Base-by-base conservation (phyloP, 2,888 invertebrate genomes). In the Chymomyza procnemis region DNA sequence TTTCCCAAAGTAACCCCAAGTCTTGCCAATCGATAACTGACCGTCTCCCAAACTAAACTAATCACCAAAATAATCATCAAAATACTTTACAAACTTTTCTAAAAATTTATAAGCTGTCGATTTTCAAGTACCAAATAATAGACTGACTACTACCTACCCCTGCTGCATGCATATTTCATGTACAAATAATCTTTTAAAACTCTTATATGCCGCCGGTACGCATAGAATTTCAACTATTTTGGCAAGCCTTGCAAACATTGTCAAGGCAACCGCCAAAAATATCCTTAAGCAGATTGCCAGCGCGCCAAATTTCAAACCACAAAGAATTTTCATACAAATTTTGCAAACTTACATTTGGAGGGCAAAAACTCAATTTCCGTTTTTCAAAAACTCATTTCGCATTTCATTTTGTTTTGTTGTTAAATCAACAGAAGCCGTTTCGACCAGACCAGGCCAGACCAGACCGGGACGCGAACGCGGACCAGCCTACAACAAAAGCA, bases 361-460 rank as follows among this genome's bases (percentile, higher is more conserved):
- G 81, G 80, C 74, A 78, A 85, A 87, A 87, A 87, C 77, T 75
- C 87, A 87, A 85, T 84, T 85, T 87, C 80, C 74, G 80, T 75
- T 41, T 80, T 75, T 70, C 71, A 75, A 81, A 72, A 81, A 81
- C 87, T 84, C 81, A 84, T 84, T 82, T 86, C 69, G 76, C 79
- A 86, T 84, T 82, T 41, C 34, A 41, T 41, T 69, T 80, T 75
- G 79, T 77, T 80, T n/a, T 83, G 80, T 78, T 85, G 34, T 87
- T 83, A 87, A 83, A 85, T 87, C 85, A 87, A 87, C 79, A 84
- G 77, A 66, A 73, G 62, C 63, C 59, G 64, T 54, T 63, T 26
- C 30, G 9, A 41, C 16, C 46, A 30, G 54, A 26, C 4, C 26
- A 26, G 22, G 3, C 22, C 22, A 22, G 22, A 22, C 22, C 22